phyloP scores from a whole-genome alignment of 1,140 invertebrate species.

The Temnothorax curvispinosus region DNA sequence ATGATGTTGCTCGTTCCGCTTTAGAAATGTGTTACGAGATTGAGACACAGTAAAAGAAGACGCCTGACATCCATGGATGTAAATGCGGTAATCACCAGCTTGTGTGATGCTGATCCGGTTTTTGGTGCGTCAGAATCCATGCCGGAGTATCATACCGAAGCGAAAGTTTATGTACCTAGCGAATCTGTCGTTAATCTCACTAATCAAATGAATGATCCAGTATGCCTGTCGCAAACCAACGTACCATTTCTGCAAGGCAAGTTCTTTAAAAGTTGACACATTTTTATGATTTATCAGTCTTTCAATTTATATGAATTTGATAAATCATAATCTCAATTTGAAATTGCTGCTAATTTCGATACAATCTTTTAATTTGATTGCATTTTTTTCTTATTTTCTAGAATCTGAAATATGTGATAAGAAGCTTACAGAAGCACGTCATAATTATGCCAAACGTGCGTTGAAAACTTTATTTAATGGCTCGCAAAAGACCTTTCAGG shows the following conservation, averaged over 20 bases:
- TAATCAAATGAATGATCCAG: slow-evolving; percentile 78
- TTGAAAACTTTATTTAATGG: slow-evolving; percentile 84
- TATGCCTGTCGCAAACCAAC: slow-evolving; percentile 78
- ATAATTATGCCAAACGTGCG: slow-evolving; percentile 83
- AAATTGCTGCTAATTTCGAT: neutral
- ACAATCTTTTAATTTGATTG: neutral
- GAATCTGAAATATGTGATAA: slow-evolving; percentile 82
- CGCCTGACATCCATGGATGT: slow-evolving; percentile 81
- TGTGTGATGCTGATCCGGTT: slow-evolving; percentile 83
- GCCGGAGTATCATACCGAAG: slow-evolving; percentile 82
- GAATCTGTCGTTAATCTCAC: slow-evolving; percentile 81
- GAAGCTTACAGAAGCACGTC: slow-evolving; percentile 80
- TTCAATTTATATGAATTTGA: neutral
- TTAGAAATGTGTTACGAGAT: slow-evolving; percentile 84
- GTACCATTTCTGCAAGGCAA: slow-evolving; percentile 81
- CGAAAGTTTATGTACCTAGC: slow-evolving; percentile 82
- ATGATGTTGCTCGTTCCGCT: slow-evolving; percentile 32
- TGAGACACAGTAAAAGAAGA: slow-evolving; percentile 82
- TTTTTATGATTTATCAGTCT: neutral
- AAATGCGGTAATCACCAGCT: slow-evolving; percentile 82
- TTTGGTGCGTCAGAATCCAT: slow-evolving; percentile 80
- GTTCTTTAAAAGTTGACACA: slow-evolving; percentile 15
- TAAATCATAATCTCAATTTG: neutral
- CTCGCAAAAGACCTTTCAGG: slow-evolving; percentile 84
- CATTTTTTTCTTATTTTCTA: slow-evolving; percentile 63